Conservation (phyloP, 2,113 vertebrate species). For the Balaenoptera acutorostrata region DNA sequence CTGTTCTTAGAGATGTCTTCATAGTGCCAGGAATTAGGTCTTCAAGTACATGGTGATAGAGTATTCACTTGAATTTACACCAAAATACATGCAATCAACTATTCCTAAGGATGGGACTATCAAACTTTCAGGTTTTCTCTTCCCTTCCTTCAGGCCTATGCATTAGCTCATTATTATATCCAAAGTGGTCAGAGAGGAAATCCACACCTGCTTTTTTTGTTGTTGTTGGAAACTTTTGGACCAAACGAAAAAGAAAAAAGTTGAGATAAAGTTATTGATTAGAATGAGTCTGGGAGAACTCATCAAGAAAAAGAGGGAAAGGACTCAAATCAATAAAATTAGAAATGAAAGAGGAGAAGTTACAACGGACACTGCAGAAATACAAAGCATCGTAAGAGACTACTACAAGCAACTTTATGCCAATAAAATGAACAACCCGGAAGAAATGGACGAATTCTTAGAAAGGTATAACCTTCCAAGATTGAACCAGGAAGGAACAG, state of each 20-base stretch:
- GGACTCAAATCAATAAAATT: too few species aligned
- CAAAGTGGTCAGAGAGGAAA: background rate
- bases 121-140: background rate
- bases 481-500: too few species aligned
- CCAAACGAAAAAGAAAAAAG: background rate
- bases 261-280: background rate
- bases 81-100: background rate
- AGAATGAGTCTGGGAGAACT: background rate
- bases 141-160: background rate
- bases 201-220: background rate
- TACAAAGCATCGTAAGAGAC: too few species aligned
- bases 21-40: background rate
- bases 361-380: too few species aligned
- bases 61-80: background rate
- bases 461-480: too few species aligned
- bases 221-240: background rate
- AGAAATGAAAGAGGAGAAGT: too few species aligned
- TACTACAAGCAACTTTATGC: too few species aligned
- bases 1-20: background rate
- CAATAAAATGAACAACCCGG: too few species aligned
- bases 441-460: too few species aligned
- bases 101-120: background rate
- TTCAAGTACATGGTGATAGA: background rate
- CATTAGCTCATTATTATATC: background rate
- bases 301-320: too few species aligned